phyloP scores from a whole-genome alignment of 2,888 invertebrate genomes.

The Leucozona laternaria region DNA sequence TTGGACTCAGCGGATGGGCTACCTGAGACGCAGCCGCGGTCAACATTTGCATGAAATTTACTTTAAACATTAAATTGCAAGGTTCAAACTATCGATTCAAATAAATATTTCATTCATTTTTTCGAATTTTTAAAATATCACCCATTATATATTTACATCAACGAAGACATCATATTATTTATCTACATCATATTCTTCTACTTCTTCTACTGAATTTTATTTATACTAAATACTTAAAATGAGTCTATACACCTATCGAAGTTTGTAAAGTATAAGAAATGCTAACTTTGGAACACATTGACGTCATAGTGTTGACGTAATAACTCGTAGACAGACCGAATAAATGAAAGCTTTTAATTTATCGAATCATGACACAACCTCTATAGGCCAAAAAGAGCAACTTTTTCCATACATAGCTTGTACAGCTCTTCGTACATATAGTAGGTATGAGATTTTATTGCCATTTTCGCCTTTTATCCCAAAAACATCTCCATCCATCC shows the following conservation, averaged over 20 bases:
- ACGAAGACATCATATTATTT: too few relatives aligned
- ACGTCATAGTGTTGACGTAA: constrained; percentile 28
- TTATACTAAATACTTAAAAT: background rate
- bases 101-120: too few relatives aligned
- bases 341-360: constrained; percentile 12
- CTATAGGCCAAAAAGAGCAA: background rate
- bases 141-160: too few relatives aligned
- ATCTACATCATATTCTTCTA: too few relatives aligned
- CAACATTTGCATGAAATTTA: too few relatives aligned
- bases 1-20: too few relatives aligned
- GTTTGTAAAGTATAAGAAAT: background rate
- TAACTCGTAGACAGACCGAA: background rate
- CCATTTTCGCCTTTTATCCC: constrained; percentile 23
- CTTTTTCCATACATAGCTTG: background rate
- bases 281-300: constrained; percentile 1
- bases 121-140: too few relatives aligned
- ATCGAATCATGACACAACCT: background rate
- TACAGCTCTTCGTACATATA: background rate
- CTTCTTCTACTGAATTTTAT: too few relatives aligned
- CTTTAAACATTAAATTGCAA: too few relatives aligned
- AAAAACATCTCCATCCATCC: constrained; percentile 12
- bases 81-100: too few relatives aligned
- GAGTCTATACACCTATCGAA: background rate
- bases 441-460: constrained; percentile 41
- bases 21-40: too few relatives aligned